These are phyloP conservation scores for Vulpes ferrilata DNA, from an alignment of 2,113 vertebrate species.

Conservation along the genomic window DNA sequence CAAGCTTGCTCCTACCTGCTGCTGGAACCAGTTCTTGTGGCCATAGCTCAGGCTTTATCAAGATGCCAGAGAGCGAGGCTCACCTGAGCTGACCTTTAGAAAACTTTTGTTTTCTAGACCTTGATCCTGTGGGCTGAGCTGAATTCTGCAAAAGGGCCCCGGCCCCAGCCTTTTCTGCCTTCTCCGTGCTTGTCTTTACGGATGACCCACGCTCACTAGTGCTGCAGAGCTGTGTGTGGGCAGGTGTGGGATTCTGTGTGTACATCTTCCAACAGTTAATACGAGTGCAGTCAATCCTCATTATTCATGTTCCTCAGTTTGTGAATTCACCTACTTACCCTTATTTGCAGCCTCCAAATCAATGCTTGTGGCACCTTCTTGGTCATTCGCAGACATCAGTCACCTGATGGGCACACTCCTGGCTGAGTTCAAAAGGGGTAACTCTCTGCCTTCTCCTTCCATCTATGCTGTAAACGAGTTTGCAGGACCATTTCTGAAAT, in stretches of 20 bases:
- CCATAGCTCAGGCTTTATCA: accelerated
- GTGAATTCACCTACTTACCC: background rate
- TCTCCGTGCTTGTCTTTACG: background rate
- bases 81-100: background rate
- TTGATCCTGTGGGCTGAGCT: background rate
- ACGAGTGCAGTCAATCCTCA: accelerated
- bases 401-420: accelerated
- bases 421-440: background rate
- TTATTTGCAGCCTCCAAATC: accelerated
- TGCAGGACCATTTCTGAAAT: background rate
- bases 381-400: accelerated
- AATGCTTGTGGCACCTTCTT: accelerated
- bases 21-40: background rate
- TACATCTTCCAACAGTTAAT: accelerated
- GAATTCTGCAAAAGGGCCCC: too few species aligned
- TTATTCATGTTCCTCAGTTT: accelerated
- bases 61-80: background rate
- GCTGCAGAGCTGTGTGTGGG: background rate
- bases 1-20: accelerated
- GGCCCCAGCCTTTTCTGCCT: background rate
- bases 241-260: background rate
- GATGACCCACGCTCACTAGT: too few species aligned
- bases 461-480: accelerated
- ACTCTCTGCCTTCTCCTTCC: too few species aligned
- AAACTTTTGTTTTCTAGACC: background rate